These are phyloP conservation scores for Acipenser oxyrinchus DNA, from an alignment of 2,797 vertebrate genomes.

Conservation along the genomic window DNA sequence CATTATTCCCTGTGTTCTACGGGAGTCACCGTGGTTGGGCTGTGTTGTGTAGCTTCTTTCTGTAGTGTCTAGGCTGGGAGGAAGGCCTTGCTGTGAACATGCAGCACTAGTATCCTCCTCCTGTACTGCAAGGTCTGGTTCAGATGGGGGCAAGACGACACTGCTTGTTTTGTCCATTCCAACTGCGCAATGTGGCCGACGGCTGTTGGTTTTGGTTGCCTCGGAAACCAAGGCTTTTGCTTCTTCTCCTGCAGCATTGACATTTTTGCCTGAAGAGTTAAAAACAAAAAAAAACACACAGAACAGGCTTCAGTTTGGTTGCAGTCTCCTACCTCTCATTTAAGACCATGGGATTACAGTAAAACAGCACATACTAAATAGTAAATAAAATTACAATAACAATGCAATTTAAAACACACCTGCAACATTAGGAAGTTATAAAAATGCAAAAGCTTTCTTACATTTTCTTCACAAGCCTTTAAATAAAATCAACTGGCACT, in stretches of 20 bases:
- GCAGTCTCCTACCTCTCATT: neutral
- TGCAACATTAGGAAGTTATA: neutral
- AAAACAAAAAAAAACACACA: neutral
- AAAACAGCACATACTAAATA: neutral
- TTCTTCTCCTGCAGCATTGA: slow-evolving; percentile 45
- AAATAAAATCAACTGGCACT: too few species aligned
- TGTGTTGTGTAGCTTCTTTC: neutral
- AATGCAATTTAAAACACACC: neutral
- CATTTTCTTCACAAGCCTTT: too few species aligned
- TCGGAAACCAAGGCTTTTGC: slow-evolving; percentile 20
- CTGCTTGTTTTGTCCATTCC: neutral
- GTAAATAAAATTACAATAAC: too few species aligned
- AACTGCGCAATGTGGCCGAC: slow-evolving; percentile 14
- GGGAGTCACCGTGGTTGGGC: slow-evolving; percentile 18
- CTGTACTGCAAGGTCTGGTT: neutral
- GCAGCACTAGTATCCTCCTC: slow-evolving; percentile 20
- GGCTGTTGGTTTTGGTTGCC: slow-evolving; percentile 14
- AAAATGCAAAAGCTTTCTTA: neutral
- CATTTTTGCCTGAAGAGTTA: slow-evolving; percentile 49
- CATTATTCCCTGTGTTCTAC: slow-evolving; percentile 37
- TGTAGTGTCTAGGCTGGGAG: neutral
- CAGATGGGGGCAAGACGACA: slow-evolving; percentile 19
- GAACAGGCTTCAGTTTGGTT: too few species aligned
- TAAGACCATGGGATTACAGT: neutral
- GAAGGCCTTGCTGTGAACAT: slow-evolving; percentile 16